These are phyloP conservation scores for Typhlomys cinereus DNA, from an alignment of 2,113 vertebrate species.

Conservation along the genomic window DNA sequence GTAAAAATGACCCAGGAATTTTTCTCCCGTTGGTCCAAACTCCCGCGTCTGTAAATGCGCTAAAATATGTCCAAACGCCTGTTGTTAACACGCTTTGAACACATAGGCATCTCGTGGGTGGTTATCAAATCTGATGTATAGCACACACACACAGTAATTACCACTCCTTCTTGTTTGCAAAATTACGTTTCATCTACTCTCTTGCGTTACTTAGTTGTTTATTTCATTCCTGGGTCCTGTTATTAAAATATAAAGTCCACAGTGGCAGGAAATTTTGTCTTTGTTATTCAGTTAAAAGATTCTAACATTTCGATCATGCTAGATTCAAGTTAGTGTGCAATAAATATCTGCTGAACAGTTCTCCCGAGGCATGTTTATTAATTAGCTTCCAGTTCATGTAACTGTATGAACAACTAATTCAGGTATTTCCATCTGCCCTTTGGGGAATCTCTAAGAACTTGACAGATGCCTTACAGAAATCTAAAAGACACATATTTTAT, in stretches of 20 bases:
- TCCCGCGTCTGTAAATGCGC: background rate
- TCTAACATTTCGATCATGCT: background rate
- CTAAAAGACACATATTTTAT: background rate
- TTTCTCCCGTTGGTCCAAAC: background rate
- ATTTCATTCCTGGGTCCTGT: background rate
- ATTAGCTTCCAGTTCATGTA: background rate
- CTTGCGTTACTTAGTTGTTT: background rate
- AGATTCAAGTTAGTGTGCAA: background rate
- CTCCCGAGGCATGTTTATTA: background rate
- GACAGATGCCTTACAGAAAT: background rate
- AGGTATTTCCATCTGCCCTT: background rate
- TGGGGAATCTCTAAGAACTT: background rate
- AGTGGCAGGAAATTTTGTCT: background rate
- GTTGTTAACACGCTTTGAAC: background rate
- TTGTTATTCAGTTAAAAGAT: background rate
- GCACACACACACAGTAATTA: background rate
- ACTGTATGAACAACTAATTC: background rate
- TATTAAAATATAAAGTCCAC: background rate
- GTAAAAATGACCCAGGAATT: background rate
- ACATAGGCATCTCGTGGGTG: rapidly evolving
- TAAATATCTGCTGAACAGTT: background rate
- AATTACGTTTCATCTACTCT: background rate
- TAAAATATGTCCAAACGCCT: background rate
- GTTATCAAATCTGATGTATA: no score
- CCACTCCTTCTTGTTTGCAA: background rate